These are phyloP conservation scores for Temnothorax longispinosus DNA, from an alignment of 1,140 invertebrate genomes.

Conservation along the genomic window DNA sequence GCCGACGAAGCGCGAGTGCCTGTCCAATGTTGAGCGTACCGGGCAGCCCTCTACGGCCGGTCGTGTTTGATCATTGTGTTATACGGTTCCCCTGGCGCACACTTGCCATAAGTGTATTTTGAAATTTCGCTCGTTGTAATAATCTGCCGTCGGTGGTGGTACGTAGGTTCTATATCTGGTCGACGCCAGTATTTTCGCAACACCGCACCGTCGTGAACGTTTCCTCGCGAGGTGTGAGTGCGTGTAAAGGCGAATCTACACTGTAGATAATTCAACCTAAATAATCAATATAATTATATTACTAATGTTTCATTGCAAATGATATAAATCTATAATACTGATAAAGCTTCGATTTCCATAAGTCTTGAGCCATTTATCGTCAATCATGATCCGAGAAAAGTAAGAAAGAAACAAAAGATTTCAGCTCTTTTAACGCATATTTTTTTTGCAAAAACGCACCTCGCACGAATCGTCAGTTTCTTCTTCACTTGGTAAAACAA, in stretches of 20 bases:
- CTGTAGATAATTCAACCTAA: neutral
- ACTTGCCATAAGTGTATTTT: slow-evolving; percentile 83
- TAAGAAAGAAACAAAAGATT: neutral
- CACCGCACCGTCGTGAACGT: slow-evolving; percentile 51
- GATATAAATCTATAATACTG: neutral
- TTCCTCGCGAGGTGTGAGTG: slow-evolving; percentile 67
- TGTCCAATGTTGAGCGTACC: slow-evolving; percentile 66
- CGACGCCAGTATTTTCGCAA: slow-evolving; percentile 73
- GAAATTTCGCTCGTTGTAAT: slow-evolving; percentile 82
- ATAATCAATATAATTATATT: neutral
- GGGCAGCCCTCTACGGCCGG: slow-evolving; percentile 64
- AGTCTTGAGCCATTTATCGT: neutral
- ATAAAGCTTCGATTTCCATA: neutral
- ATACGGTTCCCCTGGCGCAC: slow-evolving; percentile 81
- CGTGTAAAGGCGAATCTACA: slow-evolving; percentile 48
- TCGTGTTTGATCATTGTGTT: slow-evolving; percentile 83
- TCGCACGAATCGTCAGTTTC: neutral
- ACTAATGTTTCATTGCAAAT: neutral
- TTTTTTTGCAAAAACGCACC: neutral
- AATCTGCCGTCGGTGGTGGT: slow-evolving; percentile 77
- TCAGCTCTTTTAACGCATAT: too few species aligned
- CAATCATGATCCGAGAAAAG: neutral
- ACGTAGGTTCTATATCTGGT: slow-evolving; percentile 56
- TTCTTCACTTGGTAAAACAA: neutral
- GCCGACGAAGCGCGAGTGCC: slow-evolving; percentile 54